A percentile compares a stretch with the other conserved stretches of the same genome.
Evolutionary conservation across 1,140 invertebrate species (phyloP).

Genomic region (Sminthurides bifidus): DNA sequence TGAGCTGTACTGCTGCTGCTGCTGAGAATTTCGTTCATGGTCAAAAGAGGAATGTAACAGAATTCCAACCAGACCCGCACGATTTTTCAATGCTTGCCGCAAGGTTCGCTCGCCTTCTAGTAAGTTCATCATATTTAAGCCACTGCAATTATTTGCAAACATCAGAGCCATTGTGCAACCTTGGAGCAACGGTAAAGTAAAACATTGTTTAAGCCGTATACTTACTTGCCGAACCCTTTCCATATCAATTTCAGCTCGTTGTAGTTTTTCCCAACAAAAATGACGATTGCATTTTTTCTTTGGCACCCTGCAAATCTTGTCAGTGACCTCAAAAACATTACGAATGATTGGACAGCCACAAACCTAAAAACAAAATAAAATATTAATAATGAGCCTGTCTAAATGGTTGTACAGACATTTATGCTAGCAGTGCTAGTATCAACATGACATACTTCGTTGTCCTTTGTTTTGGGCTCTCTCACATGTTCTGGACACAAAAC

Average conservation of each 20-base stretch:
- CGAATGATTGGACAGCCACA: conserved; percentile 82
- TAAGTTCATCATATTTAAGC: conserved; percentile 88
- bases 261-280: conserved; percentile 89
- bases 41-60: conserved; percentile 92
- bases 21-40: conserved; percentile 61
- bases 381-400: background rate
- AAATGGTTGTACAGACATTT: background rate
- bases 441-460: conserved; percentile 47
- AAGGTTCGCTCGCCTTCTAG: conserved; percentile 85
- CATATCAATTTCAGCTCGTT: conserved; percentile 70
- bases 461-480: conserved; percentile 83
- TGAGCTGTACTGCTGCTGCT: background rate
- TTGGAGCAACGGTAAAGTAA: background rate
- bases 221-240: conserved; percentile 50
- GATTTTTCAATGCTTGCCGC: conserved; percentile 68
- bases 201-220: background rate
- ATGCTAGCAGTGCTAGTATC: conserved; percentile 9
- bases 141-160: conserved; percentile 48
- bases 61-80: conserved; percentile 78
- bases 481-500: conserved; percentile 96
- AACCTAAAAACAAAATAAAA: conserved; percentile 40
- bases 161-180: conserved; percentile 8
- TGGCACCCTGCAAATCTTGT: conserved; percentile 68
- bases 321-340: conserved; percentile 53
- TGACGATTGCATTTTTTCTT: conserved; percentile 88